These are phyloP conservation scores for Ceyx cyanopectus DNA, from an alignment of 2,113 vertebrate species.

Conservation along the genomic window DNA sequence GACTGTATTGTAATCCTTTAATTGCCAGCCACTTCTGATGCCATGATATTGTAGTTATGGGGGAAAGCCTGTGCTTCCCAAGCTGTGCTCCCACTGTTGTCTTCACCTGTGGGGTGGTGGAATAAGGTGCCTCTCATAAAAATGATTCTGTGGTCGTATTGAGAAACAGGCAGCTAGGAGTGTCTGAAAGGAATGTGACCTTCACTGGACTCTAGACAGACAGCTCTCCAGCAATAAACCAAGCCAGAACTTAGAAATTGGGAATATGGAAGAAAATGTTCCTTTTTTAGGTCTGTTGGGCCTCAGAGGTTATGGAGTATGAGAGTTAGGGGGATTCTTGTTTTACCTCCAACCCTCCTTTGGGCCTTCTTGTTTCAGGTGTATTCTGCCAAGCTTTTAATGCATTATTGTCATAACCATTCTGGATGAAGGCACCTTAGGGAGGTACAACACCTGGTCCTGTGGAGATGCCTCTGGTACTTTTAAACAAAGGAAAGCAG, in stretches of 20 bases:
- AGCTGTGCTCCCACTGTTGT: background rate
- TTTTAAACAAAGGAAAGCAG: background rate
- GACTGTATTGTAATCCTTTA: slow-evolving; percentile 44
- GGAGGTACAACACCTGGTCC: background rate
- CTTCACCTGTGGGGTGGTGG: background rate
- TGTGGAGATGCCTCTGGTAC: background rate
- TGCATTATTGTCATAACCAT: background rate
- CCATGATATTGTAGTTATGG: background rate
- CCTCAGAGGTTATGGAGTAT: background rate
- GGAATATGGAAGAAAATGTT: background rate
- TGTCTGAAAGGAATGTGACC: background rate
- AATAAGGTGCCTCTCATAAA: background rate
- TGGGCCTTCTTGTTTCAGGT: background rate
- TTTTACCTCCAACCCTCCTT: background rate
- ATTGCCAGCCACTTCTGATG: slow-evolving; percentile 61
- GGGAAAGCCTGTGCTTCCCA: background rate
- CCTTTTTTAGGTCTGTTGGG: background rate
- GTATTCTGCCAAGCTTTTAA: background rate
- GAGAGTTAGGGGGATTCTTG: background rate
- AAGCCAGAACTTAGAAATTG: background rate
- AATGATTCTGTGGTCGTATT: accelerated
- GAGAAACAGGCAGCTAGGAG: background rate
- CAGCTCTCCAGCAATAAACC: background rate
- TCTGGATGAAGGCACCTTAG: background rate
- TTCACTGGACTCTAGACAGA: background rate